Evolutionary conservation across 2,113 vertebrate genomes (phyloP).

Genomic region (Psilopogon haemacephalus): DNA sequence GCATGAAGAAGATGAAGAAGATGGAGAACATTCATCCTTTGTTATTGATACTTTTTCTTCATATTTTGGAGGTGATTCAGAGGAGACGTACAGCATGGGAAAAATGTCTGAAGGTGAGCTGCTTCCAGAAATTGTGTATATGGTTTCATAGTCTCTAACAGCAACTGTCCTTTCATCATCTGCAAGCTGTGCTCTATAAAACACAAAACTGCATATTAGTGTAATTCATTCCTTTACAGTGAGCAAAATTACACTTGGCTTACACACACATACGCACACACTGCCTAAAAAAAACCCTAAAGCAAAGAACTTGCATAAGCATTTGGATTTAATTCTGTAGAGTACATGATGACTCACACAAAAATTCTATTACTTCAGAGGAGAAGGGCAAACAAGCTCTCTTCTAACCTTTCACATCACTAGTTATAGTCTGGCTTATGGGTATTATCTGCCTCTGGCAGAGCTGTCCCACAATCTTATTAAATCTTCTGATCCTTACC

Average conservation of each 20-base stretch:
- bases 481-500: neutral
- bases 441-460: neutral
- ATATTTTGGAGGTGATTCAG: conserved; percentile 72
- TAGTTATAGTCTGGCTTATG: neutral
- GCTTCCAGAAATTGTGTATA: conserved; percentile 70
- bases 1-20: neutral
- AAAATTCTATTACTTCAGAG: neutral
- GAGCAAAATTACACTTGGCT: conserved; percentile 6
- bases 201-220: conserved; percentile 20
- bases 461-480: neutral
- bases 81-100: neutral
- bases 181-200: conserved; percentile 54
- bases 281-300: neutral
- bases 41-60: conserved; percentile 69
- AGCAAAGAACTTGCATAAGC: neutral
- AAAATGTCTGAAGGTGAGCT: conserved; percentile 42
- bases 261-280: neutral
- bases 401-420: neutral
- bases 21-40: conserved; percentile 10
- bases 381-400: neutral
- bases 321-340: neutral
- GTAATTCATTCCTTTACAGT: neutral
- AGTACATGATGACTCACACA: neutral
- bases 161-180: neutral
- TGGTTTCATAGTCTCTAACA: conserved; percentile 35